Evolutionary conservation across 2,113 vertebrate species (phyloP).

Genomic region (Strix aluco): DNA sequence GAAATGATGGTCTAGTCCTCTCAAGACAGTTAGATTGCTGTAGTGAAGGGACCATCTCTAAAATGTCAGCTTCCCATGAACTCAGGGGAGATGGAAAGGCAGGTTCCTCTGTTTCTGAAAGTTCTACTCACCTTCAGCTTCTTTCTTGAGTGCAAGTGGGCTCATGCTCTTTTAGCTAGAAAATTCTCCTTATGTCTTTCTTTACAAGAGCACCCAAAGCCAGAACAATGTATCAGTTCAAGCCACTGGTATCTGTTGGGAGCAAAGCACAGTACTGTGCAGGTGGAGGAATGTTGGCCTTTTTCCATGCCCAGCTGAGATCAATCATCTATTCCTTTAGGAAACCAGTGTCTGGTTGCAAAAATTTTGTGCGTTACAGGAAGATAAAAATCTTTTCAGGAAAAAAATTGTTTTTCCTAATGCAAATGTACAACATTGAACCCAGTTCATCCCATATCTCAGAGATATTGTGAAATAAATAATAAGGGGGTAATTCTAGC

Average conservation of each 20-base stretch:
- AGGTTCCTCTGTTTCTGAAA: neutral
- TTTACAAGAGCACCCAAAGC: neutral
- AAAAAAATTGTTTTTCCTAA: neutral
- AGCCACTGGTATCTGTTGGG: neutral
- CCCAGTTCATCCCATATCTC: neutral
- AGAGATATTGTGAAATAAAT: slow-evolving; percentile 32
- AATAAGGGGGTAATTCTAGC: neutral
- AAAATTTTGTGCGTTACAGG: neutral
- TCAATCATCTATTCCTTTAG: neutral
- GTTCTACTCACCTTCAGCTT: neutral
- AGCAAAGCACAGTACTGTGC: neutral
- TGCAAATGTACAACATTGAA: neutral
- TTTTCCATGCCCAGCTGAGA: neutral
- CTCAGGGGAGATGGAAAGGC: neutral
- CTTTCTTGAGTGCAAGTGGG: neutral
- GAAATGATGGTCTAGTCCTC: neutral
- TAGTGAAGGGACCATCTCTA: neutral
- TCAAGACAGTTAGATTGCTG: neutral
- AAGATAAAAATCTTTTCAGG: neutral
- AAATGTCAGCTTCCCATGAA: neutral
- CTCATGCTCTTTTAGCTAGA: neutral
- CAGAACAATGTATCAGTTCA: neutral
- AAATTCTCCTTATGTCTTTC: neutral
- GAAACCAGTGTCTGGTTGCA: neutral
- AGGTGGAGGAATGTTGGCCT: neutral